Evolutionary conservation across 2,888 invertebrate genomes (phyloP), one percentile per base, ranked within the genome.

Genomic region (Allophyes oxyacanthae): DNA sequence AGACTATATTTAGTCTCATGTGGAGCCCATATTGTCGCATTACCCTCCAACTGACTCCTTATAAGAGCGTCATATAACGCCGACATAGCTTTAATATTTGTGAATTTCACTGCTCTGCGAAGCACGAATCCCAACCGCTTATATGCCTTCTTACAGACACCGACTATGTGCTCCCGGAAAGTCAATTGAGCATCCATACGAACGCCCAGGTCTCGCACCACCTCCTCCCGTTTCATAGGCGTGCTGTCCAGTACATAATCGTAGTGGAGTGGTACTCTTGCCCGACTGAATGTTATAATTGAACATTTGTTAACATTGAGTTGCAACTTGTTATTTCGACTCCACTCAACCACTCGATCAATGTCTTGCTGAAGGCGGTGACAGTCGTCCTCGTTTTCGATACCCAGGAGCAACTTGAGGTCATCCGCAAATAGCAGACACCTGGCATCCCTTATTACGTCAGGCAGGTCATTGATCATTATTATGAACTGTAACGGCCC

Each of bases 271-370:
- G 33, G 33, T 33, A 33, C 33, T 8, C 9, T 33, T n/a, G 33
- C 33, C 9, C 33, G 33, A 33, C 33, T 33, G n/a, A 33, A 33
- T 33, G 33, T 33, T 33, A 33, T 2, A 33, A 33, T 33, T 33
- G 33, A 33, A 33, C 37, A 37, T 13, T 37, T 37, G 9, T 6
- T 14, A 13, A 37, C 14, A 37, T 37, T 37, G 3, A 37, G 11
- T 14, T 37, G 13, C 15, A 37, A 9, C 13, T 37, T 37, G 37
- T 37, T 37, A 37, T 37, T 14, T 37, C 37, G 34, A 11, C 34
- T 34, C 34, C 34, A 37, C 11, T 37, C 14, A 14, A 37, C 37
- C 14, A 37, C 37, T n/a, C 37, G 6, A 37, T 37, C 37, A 9
- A 37, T 37, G 4, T 37, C 37, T 15, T 37, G 14, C 7, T 37